A percentile compares a stretch with the other conserved stretches of the same genome.
These are phyloP conservation scores for Amphiduros pacificus DNA, from an alignment of 2,888 invertebrate species.

Conservation along the genomic window DNA sequence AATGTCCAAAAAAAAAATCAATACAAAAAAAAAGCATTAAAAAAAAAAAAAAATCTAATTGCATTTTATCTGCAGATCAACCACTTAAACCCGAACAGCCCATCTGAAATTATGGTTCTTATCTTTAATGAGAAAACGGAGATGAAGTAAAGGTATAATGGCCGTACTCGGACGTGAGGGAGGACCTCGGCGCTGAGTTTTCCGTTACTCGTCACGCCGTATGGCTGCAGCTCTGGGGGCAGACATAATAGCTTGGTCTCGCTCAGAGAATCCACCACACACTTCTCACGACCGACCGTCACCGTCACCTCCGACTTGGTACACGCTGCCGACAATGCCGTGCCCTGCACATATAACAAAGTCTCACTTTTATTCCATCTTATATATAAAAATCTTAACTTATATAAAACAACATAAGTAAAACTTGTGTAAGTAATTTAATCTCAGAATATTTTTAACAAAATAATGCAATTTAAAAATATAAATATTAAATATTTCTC, in stretches of 20 bases:
- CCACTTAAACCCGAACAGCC: too few species aligned
- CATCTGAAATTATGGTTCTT: neutral
- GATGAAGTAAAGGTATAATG: neutral
- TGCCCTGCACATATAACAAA: conserved; percentile 68
- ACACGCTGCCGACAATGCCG: conserved; percentile 87
- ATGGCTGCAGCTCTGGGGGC: conserved; percentile 86
- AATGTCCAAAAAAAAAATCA: too few species aligned
- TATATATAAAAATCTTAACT: neutral
- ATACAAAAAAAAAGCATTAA: too few species aligned
- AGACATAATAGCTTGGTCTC: conserved; percentile 89
- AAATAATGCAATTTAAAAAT: neutral
- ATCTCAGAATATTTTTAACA: neutral
- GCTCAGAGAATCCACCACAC: conserved; percentile 93
- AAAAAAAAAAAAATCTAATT: too few species aligned
- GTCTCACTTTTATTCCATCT: neutral
- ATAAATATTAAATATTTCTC: neutral
- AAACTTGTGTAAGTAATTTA: neutral
- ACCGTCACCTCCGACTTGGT: conserved; percentile 93
- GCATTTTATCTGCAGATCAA: too few species aligned
- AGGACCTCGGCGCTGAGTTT: conserved; percentile 71
- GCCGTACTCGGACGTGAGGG: conserved; percentile 80
- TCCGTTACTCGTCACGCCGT: conserved; percentile 62
- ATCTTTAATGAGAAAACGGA: neutral
- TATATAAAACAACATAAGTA: neutral
- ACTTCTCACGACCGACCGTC: conserved; percentile 84